These are phyloP conservation scores for Tragelaphus strepsiceros DNA, from an alignment of 2,113 vertebrate genomes.

Conservation along the genomic window DNA sequence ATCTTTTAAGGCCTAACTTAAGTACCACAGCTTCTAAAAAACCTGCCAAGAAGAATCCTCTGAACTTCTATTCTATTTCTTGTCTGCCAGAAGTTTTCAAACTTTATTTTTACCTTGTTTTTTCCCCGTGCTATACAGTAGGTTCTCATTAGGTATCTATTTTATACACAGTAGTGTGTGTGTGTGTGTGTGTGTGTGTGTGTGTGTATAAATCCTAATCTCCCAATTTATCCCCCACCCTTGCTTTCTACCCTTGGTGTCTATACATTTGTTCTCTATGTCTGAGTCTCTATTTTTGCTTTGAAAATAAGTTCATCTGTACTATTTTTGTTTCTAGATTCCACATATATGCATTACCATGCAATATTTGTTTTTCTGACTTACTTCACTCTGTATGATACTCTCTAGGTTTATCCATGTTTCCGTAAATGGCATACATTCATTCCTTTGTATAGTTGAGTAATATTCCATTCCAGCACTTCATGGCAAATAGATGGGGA, in stretches of 20 bases:
- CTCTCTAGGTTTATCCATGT: neutral
- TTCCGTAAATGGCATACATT: neutral
- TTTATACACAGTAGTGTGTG: neutral
- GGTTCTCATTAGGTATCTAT: neutral
- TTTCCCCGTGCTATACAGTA: neutral
- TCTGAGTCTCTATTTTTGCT: neutral
- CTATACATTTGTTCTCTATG: neutral
- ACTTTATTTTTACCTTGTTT: neutral
- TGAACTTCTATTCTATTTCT: neutral
- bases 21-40: neutral
- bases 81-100: neutral
- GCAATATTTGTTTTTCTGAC: neutral
- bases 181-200: neutral
- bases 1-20: neutral
- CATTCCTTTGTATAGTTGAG: neutral
- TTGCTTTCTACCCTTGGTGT: neutral
- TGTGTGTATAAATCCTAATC: neutral
- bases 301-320: neutral
- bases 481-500: neutral
- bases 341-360: neutral
- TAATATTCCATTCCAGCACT: neutral
- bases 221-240: neutral
- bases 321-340: neutral
- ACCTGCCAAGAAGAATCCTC: neutral
- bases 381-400: neutral